These are phyloP conservation scores for Macroglossus sobrinus DNA, from an alignment of 2,113 vertebrate species.

Conservation along the genomic window DNA sequence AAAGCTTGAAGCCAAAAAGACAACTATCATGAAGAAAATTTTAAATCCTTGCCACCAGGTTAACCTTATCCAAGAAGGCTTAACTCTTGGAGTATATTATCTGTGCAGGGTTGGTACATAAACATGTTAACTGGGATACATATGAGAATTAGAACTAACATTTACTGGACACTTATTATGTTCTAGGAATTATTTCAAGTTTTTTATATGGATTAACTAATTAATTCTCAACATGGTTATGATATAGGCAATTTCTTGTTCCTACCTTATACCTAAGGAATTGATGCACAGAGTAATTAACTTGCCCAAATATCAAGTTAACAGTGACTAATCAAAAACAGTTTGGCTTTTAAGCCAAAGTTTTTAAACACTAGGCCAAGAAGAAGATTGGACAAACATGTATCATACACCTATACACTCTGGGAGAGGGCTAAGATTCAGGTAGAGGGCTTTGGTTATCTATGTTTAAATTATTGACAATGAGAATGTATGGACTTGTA, in stretches of 20 bases:
- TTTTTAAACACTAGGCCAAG: conserved; percentile 4
- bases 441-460: not conserved
- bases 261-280: not conserved
- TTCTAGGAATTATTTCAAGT: not conserved
- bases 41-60: not conserved
- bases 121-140: not conserved
- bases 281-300: conserved; percentile 9
- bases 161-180: not conserved
- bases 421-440: not conserved
- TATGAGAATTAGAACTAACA: not conserved
- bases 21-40: not conserved
- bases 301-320: not conserved
- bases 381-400: not conserved
- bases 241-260: not conserved
- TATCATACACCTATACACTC: not conserved
- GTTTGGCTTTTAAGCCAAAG: not conserved
- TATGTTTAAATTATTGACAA: not conserved
- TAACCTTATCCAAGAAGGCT: not conserved
- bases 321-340: not conserved
- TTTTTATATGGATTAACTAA: conserved; percentile 7
- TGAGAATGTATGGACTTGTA: not conserved
- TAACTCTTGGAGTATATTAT: not conserved
- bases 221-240: not conserved
- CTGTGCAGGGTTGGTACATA: not conserved
- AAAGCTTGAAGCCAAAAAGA: not conserved